Conservation (phyloP, 2,888 invertebrate species). For the Drosophila antonietae region DNA sequence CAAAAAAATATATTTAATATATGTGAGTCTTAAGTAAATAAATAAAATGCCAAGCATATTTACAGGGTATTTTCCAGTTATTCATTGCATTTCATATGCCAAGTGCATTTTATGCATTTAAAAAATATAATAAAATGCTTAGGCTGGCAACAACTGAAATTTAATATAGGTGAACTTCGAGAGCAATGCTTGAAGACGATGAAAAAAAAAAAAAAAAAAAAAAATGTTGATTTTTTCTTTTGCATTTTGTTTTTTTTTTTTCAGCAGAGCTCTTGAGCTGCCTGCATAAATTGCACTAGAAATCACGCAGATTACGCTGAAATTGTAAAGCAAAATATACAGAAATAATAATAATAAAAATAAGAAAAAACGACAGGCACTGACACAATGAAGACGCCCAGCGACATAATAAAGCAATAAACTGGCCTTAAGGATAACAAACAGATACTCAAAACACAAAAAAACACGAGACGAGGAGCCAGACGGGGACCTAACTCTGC, state of each 20-base stretch:
- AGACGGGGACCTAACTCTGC: constrained; percentile 5
- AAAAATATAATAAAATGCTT: constrained; percentile 37
- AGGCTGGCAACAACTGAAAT: constrained; percentile 61
- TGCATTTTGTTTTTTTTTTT: neutral
- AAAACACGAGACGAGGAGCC: constrained; percentile 4
- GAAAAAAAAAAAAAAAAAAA: constrained; percentile 22
- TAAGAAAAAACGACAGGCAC: constrained; percentile 25
- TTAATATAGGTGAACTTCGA: constrained; percentile 56
- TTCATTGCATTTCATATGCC: neutral
- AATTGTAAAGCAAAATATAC: constrained; percentile 35
- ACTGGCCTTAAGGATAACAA: constrained; percentile 72
- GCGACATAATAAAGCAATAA: constrained; percentile 79
- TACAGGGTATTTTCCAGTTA: constrained; percentile 25
- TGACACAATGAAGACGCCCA: constrained; percentile 64
- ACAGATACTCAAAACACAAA: constrained; percentile 55
- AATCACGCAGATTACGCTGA: constrained; percentile 55
- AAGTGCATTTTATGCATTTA: constrained; percentile 37
- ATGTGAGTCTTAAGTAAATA: too few relatives aligned
- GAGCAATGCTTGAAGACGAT: constrained; percentile 41
- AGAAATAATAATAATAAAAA: constrained; percentile 26
- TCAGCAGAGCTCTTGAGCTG: constrained; percentile 28
- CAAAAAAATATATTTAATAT: too few relatives aligned
- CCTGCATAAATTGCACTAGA: constrained; percentile 66
- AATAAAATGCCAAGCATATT: neutral
- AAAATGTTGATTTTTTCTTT: neutral